These are phyloP conservation scores for Archocentrus centrarchus DNA, from an alignment of 2,113 vertebrate genomes.

Conservation along the genomic window DNA sequence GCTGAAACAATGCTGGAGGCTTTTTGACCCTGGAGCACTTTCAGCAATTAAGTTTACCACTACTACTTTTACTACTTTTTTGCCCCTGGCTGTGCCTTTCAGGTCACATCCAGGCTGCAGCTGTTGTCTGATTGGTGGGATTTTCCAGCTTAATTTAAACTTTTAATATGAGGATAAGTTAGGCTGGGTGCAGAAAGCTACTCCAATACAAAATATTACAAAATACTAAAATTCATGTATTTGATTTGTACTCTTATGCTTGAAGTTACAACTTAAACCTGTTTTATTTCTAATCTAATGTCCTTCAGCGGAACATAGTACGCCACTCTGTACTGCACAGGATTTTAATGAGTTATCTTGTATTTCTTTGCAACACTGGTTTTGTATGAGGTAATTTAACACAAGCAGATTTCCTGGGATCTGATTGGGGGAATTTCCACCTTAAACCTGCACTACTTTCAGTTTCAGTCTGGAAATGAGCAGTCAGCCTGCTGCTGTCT, in stretches of 20 bases:
- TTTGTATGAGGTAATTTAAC: not conserved
- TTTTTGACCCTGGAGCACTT: not conserved
- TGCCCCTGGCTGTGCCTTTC: not conserved
- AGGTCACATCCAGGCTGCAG: not conserved
- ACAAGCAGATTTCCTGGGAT: not conserved
- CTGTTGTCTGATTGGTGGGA: no score
- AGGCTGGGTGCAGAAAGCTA: not conserved
- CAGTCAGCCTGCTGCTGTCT: not conserved
- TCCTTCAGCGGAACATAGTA: not conserved
- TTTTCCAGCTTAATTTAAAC: no score
- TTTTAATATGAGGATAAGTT: not conserved
- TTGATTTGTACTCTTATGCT: not conserved
- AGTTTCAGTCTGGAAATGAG: conserved; percentile 13
- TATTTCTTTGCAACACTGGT: not conserved
- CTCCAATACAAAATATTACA: not conserved
- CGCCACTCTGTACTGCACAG: not conserved
- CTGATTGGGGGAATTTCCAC: conserved; percentile 13
- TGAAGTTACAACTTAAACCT: not conserved
- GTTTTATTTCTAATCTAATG: not conserved
- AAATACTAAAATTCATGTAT: not conserved
- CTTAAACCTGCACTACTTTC: not conserved
- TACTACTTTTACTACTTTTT: not conserved
- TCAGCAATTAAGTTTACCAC: not conserved
- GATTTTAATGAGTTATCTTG: not conserved
- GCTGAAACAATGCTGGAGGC: not conserved